Evolutionary conservation across 2,888 invertebrate species (phyloP).

Genomic region (Athripsodes cinereus): DNA sequence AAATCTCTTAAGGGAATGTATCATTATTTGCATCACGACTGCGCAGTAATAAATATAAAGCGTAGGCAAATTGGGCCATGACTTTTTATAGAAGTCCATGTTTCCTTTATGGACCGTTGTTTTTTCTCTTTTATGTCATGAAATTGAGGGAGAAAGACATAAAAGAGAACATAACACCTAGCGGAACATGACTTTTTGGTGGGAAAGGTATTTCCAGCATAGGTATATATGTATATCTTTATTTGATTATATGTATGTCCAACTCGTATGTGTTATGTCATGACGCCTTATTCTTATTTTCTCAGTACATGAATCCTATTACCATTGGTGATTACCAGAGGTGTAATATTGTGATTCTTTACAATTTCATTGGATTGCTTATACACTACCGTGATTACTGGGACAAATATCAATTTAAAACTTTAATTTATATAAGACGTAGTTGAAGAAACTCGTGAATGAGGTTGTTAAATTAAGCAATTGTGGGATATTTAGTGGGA

Average conservation of each 20-base stretch:
- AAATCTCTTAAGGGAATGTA: neutral
- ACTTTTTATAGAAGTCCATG: constrained; percentile 23
- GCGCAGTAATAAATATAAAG: constrained; percentile 11
- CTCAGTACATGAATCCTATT: neutral
- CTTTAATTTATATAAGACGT: no score
- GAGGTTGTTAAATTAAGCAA: no score
- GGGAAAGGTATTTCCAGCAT: constrained; percentile 3
- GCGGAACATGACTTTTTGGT: constrained; percentile 20
- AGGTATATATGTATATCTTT: neutral
- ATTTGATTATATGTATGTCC: neutral
- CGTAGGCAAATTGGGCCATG: constrained; percentile 25
- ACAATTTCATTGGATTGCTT: no score
- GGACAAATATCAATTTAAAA: no score
- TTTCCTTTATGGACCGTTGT: constrained; percentile 24
- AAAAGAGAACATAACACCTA: constrained; percentile 22
- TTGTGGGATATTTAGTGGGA: no score
- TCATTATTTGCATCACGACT: constrained; percentile 9
- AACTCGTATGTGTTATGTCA: neutral
- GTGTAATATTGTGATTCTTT: neutral
- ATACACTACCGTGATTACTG: no score
- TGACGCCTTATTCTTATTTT: neutral
- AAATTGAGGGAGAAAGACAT: constrained; percentile 17
- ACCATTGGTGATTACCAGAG: neutral
- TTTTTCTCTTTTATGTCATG: constrained; percentile 19
- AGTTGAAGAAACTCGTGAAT: no score